Evolutionary conservation across 2,113 vertebrate genomes (phyloP), one percentile per base, ranked within the genome.

Genomic region (Nothobranchius furzeri): DNA sequence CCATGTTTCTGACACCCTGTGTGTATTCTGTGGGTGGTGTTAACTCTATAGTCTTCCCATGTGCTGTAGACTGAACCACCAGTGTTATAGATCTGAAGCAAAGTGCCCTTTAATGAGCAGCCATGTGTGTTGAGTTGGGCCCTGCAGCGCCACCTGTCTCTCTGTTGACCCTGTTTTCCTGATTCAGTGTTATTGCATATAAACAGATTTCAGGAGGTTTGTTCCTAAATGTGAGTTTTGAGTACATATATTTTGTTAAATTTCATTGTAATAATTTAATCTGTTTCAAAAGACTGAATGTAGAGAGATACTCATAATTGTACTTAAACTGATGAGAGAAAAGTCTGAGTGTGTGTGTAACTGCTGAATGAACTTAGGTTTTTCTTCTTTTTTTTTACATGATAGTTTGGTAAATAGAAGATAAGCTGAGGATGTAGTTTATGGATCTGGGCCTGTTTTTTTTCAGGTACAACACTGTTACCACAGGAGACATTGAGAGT

Each of bases 231-330:
- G 53, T 78, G 73, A 86, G 83, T 60, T 75, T 40, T 52, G 47
- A 85, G 86, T 82, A 81, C 81, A 89, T 90, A 84, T 83, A 89
- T 82, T 84, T 76, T 85, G 35, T 78, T 36, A 45, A 75, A 37
- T 81, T 86, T 60, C 71, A 59, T 76, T 83, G 57, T 79, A 64
- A 66, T 47, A 81, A 75, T 0, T 43, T 82, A 12, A 25, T 59
- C 81, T 65, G 56, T 80, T 68, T 82, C 45, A 58, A 66, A 85
- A 64, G 75, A 84, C 67, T 87, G 78, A 89, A 93, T 92, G 86
- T 91, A 84, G 82, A 79, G 74, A 67, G 63, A 66, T 72, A 67
- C 83, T 76, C 37, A 40, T 6, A 40, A 40, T 40, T 40, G 37
- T 40, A 40, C 37, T 40, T 40, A 40, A 71, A 64, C 46, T 70